Evolutionary conservation across 1,140 invertebrate genomes (phyloP).

Genomic region (Drosophila auraria): DNA sequence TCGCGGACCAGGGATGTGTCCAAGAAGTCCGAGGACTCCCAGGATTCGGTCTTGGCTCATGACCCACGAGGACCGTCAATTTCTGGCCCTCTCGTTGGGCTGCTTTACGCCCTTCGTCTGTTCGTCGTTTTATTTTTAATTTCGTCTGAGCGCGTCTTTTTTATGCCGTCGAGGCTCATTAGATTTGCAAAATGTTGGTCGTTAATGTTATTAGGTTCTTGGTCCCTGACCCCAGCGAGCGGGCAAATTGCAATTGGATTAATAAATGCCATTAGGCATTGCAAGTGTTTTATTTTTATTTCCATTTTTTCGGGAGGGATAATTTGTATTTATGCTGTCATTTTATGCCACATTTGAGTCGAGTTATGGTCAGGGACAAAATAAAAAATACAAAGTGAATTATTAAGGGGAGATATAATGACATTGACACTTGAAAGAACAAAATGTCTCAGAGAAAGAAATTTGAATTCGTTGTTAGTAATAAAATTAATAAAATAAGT

Average conservation of each 20-base stretch:
- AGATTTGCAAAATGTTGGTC: conserved; percentile 84
- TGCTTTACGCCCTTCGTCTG: conserved; percentile 51
- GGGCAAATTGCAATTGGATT: conserved; percentile 73
- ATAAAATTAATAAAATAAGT: not conserved
- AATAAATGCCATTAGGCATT: conserved; percentile 80
- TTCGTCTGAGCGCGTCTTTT: conserved; percentile 67
- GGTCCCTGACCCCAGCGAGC: conserved; percentile 25
- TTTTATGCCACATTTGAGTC: conserved; percentile 75
- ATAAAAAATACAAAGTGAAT: conserved; percentile 11
- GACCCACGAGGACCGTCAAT: conserved; percentile 68
- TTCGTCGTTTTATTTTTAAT: conserved; percentile 68
- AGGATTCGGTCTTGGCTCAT: conserved; percentile 47
- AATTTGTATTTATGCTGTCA: conserved; percentile 70
- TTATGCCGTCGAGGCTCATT: conserved; percentile 84
- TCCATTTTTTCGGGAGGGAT: conserved; percentile 35
- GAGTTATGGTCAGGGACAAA: conserved; percentile 48
- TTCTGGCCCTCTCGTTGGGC: conserved; percentile 29
- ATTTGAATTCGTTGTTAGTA: not conserved
- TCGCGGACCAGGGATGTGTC: conserved; percentile 19
- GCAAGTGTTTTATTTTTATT: conserved; percentile 78
- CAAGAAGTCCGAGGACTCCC: conserved; percentile 9
- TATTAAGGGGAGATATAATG: not conserved
- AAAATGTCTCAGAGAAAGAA: not conserved
- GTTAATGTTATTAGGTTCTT: conserved; percentile 80
- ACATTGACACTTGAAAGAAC: conserved; percentile 4